These are phyloP conservation scores for Stegostoma tigrinum DNA, from an alignment of 2,113 vertebrate species.

Conservation along the genomic window DNA sequence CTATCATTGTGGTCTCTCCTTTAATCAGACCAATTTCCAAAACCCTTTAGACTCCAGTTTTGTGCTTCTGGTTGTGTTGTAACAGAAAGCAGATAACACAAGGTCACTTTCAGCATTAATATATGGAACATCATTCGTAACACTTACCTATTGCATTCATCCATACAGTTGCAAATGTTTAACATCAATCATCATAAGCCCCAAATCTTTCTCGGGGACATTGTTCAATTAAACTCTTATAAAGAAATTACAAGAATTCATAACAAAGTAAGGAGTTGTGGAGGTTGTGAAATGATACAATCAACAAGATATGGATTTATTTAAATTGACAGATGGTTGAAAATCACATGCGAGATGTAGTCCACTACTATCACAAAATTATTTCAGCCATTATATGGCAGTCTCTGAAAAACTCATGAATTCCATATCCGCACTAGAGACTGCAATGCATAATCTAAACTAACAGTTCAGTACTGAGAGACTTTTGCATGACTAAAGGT, in stretches of 20 bases:
- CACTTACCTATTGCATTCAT: neutral
- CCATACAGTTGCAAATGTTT: neutral
- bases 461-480: neutral
- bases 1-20: neutral
- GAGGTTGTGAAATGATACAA: neutral
- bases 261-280: neutral
- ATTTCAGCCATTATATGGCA: neutral
- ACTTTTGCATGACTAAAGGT: neutral
- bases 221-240: neutral
- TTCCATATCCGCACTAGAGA: no score
- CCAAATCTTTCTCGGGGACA: neutral
- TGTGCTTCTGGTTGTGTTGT: neutral
- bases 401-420: no score
- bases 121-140: neutral
- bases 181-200: neutral
- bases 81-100: neutral
- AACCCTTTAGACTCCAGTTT: neutral
- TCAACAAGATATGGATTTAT: neutral
- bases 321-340: neutral
- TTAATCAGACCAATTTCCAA: neutral
- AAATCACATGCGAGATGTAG: neutral
- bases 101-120: neutral
- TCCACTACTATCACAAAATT: neutral
- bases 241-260: neutral
- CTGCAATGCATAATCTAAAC: neutral